A percentile compares a stretch with the other conserved stretches of the same genome.
These are phyloP conservation scores for Corythaixoides concolor DNA, from an alignment of 2,113 vertebrate genomes.

Conservation along the genomic window DNA sequence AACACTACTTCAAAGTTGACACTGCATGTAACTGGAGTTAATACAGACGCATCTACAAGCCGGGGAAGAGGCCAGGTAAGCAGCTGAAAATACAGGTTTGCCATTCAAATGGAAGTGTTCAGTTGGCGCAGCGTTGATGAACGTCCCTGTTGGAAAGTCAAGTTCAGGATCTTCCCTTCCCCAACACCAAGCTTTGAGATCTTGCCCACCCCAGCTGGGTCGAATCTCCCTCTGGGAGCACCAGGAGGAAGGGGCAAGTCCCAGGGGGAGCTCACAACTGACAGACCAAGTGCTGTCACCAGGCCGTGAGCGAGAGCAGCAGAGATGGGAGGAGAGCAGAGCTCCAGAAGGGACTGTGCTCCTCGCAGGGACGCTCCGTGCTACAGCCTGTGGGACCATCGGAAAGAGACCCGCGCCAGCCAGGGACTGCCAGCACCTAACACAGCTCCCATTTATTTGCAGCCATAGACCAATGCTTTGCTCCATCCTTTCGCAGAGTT, in stretches of 20 bases:
- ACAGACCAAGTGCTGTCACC: background rate
- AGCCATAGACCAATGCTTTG: background rate
- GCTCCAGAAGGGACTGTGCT: rapidly evolving
- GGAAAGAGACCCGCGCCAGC: background rate
- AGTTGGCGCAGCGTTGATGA: background rate
- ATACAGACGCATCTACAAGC: background rate
- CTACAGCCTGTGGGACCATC: rapidly evolving
- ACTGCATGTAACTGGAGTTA: background rate
- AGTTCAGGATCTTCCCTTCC: background rate
- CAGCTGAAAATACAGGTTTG: background rate
- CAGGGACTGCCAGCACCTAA: background rate
- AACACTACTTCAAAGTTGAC: constrained; percentile 2
- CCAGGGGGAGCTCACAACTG: no score
- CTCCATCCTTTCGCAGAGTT: background rate
- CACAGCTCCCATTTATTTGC: background rate
- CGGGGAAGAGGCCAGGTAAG: background rate
- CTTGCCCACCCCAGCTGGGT: background rate
- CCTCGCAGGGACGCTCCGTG: background rate
- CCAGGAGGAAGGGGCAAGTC: background rate
- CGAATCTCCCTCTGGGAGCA: background rate
- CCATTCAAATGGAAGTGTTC: background rate
- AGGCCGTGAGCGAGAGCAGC: rapidly evolving
- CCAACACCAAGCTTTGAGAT: background rate
- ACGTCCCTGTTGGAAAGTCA: rapidly evolving
- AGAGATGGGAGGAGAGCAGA: background rate